Percentiles rank a stretch among this genome's conserved stretches.
These are phyloP conservation scores for Vidua macroura DNA, from an alignment of 2,113 vertebrate species.

Conservation along the genomic window DNA sequence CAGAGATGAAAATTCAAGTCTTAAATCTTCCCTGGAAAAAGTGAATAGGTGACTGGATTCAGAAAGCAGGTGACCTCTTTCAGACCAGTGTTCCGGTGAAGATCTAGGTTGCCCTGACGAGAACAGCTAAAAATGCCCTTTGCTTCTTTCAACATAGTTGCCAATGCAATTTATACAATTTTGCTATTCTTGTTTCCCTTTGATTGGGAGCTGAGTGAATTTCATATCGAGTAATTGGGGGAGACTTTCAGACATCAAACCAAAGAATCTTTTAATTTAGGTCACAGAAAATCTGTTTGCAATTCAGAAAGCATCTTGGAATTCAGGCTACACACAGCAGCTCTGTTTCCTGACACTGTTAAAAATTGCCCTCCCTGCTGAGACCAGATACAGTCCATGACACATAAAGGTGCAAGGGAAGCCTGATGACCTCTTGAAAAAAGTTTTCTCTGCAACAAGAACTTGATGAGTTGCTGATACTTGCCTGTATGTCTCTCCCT, in stretches of 20 bases:
- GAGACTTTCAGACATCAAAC: neutral
- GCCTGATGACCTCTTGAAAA: neutral
- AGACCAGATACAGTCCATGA: neutral
- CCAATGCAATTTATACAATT: neutral
- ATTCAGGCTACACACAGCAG: neutral
- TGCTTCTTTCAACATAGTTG: neutral
- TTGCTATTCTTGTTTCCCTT: neutral
- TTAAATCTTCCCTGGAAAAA: neutral
- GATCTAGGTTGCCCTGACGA: neutral
- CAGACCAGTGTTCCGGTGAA: neutral
- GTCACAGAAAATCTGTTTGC: neutral
- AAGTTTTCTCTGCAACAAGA: neutral
- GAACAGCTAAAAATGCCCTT: neutral
- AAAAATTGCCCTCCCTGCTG: neutral
- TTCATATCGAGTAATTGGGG: neutral
- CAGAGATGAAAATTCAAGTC: neutral
- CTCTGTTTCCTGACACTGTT: neutral
- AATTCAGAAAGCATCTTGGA: neutral
- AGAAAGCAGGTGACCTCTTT: neutral
- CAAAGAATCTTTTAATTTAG: neutral
- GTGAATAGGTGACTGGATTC: neutral
- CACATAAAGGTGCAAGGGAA: neutral
- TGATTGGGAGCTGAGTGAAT: neutral
- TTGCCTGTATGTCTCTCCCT: no score
- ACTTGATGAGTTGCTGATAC: neutral